These are phyloP conservation scores for Siderastrea siderea DNA, from an alignment of 92 coral and sea anemone species.

Conservation along the genomic window DNA sequence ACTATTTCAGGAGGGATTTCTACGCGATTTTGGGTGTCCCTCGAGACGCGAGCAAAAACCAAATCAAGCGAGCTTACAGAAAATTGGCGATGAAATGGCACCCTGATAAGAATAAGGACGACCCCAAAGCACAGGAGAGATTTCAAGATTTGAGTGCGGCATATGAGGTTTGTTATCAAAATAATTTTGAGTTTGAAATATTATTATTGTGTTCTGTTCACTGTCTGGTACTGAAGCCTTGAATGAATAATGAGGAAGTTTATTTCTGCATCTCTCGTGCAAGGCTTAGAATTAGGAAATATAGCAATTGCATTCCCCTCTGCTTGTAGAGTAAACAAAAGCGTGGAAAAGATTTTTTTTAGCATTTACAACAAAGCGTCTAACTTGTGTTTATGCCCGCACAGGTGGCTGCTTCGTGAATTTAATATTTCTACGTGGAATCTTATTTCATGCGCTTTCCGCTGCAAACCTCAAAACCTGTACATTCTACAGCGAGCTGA, in stretches of 20 bases:
- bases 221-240: background rate
- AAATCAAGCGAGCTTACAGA: conserved; percentile 98
- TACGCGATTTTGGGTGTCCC: conserved; percentile 98
- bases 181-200: background rate
- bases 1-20: conserved; percentile 90
- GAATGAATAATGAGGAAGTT: background rate
- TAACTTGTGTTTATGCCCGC: background rate
- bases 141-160: conserved; percentile 97
- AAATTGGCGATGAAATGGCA: conserved; percentile 99
- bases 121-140: conserved; percentile 95
- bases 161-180: conserved; percentile 88
- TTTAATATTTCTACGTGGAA: background rate
- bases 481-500: background rate
- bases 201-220: no score
- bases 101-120: conserved; percentile 97
- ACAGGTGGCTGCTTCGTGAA: background rate
- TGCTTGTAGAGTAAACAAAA: background rate
- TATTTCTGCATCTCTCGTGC: background rate
- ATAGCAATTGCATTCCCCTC: background rate
- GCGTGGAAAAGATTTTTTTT: background rate
- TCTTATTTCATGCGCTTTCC: background rate
- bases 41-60: conserved; percentile 96
- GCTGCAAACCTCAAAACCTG: background rate
- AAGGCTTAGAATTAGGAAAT: background rate
- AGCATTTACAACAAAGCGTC: background rate